A percentile compares a stretch with the other conserved stretches of the same genome.
Conservation (phyloP, 2,888 invertebrate species). For the Cepaea hortensis region DNA sequence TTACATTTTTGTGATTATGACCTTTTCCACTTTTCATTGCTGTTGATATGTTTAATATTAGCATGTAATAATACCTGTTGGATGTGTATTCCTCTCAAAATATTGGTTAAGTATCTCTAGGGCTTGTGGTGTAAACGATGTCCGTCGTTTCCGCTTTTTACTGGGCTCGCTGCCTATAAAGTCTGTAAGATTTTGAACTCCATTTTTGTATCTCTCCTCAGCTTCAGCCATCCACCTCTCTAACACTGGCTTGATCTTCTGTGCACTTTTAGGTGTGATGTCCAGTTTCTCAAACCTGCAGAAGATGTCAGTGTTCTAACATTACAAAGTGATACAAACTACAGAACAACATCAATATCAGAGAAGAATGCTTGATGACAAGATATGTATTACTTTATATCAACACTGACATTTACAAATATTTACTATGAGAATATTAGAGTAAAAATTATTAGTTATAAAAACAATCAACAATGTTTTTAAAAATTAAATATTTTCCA, state of each 20-base stretch:
- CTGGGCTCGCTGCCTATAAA: conserved; percentile 94
- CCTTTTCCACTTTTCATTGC: too few relatives aligned
- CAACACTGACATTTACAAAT: too few relatives aligned
- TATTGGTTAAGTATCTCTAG: conserved; percentile 94
- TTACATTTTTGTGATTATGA: too few relatives aligned
- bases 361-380: too few relatives aligned
- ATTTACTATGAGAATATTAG: too few relatives aligned
- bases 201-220: conserved; percentile 88
- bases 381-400: too few relatives aligned
- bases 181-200: conserved; percentile 92
- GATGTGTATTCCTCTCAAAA: conserved; percentile 97
- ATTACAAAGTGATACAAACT: too few relatives aligned
- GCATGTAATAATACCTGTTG: conserved; percentile 85
- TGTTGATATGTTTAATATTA: background rate
- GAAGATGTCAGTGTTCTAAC: background rate
- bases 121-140: conserved; percentile 97
- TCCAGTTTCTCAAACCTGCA: conserved; percentile 95
- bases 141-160: conserved; percentile 95
- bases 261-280: conserved; percentile 99
- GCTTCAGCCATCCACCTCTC: conserved; percentile 99
- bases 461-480: too few relatives aligned
- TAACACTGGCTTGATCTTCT: conserved; percentile 98
- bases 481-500: too few relatives aligned
- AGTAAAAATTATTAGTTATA: too few relatives aligned
- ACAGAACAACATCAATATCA: too few relatives aligned